phyloP scores from a whole-genome alignment of 2,888 invertebrate species.

The Exocentrus adspersus region DNA sequence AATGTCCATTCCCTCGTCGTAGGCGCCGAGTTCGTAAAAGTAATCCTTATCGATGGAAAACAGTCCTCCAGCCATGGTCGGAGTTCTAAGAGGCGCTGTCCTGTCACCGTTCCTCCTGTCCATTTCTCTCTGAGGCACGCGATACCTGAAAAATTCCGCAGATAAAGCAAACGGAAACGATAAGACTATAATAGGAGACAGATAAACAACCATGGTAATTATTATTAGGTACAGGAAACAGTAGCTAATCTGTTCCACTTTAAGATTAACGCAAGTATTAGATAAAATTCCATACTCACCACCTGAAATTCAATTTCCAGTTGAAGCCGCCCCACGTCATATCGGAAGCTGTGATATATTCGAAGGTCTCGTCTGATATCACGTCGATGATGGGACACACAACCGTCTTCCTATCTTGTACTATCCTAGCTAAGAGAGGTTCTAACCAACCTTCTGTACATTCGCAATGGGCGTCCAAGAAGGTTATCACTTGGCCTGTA shows the following conservation, averaged over 20 bases:
- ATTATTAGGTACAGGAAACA: too few relatives aligned
- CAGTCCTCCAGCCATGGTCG: constrained; percentile 98
- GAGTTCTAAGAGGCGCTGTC: constrained; percentile 91
- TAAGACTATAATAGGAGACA: too few relatives aligned
- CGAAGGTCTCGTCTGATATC: constrained; percentile 98
- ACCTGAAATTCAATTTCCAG: constrained; percentile 99
- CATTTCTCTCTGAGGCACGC: constrained; percentile 97
- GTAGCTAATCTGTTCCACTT: too few relatives aligned
- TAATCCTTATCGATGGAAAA: constrained; percentile 95
- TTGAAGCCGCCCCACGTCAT: constrained; percentile 99
- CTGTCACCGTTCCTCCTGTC: constrained; percentile 91
- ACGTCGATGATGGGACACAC: constrained; percentile 99
- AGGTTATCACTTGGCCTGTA: constrained; percentile 92
- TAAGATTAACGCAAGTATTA: too few relatives aligned
- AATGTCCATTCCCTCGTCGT: constrained; percentile 99
- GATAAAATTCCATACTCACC: too few relatives aligned
- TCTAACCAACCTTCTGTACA: constrained; percentile 99
- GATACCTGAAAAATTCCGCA: constrained; percentile 91
- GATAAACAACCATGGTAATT: too few relatives aligned
- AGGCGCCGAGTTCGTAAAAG: constrained; percentile 97
- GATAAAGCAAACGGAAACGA: too few relatives aligned
- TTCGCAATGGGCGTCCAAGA: constrained; percentile 98
- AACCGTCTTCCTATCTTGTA: constrained; percentile 90
- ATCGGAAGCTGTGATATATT: constrained; percentile 98
- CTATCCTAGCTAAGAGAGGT: constrained; percentile 90